A percentile compares a stretch with the other conserved stretches of the same genome.
Conservation (phyloP, 2,797 vertebrate genomes). For the Coregonus suidteri region DNA sequence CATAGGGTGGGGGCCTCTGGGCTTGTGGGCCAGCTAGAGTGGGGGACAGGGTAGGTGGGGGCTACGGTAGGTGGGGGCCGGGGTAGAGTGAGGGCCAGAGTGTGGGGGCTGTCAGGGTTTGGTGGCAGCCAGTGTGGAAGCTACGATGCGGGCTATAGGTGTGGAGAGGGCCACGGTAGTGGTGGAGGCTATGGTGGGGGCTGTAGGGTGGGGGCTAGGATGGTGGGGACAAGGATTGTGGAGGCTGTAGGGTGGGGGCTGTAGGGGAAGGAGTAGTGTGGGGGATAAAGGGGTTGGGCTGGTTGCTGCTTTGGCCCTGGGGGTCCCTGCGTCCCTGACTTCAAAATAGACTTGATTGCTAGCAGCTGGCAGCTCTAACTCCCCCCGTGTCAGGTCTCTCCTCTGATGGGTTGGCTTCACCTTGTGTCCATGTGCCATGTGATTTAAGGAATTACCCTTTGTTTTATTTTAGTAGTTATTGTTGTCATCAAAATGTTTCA, state of each 20-base stretch:
- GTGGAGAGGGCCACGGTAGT: conserved; percentile 27
- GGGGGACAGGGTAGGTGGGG: too few relatives aligned
- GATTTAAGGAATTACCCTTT: conserved; percentile 38
- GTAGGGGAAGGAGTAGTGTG: conserved; percentile 37
- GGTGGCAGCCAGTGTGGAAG: too few relatives aligned
- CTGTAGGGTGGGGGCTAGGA: too few relatives aligned
- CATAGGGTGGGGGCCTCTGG: conserved; percentile 63
- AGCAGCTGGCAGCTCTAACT: conserved; percentile 85
- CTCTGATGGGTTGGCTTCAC: conserved; percentile 69
- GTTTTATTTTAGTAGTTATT: conserved; percentile 50
- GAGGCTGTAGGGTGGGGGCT: conserved; percentile 10
- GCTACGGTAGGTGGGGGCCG: too few relatives aligned
- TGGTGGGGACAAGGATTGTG: not conserved
- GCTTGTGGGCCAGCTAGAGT: not conserved
- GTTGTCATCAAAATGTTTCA: conserved; percentile 59
- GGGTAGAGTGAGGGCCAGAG: not conserved
- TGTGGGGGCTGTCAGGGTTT: not conserved
- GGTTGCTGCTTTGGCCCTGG: conserved; percentile 80
- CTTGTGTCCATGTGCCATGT: conserved; percentile 49
- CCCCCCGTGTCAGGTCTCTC: conserved; percentile 80
- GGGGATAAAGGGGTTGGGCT: conserved; percentile 62
- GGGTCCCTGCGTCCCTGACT: conserved; percentile 84
- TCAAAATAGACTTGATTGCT: conserved; percentile 87
- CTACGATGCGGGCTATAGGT: conserved; percentile 30
- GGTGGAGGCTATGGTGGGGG: conserved; percentile 48